A percentile compares a stretch with the other conserved stretches of the same genome.
These are phyloP conservation scores for Watsonalla binaria DNA, from an alignment of 2,888 invertebrate species.

Conservation along the genomic window DNA sequence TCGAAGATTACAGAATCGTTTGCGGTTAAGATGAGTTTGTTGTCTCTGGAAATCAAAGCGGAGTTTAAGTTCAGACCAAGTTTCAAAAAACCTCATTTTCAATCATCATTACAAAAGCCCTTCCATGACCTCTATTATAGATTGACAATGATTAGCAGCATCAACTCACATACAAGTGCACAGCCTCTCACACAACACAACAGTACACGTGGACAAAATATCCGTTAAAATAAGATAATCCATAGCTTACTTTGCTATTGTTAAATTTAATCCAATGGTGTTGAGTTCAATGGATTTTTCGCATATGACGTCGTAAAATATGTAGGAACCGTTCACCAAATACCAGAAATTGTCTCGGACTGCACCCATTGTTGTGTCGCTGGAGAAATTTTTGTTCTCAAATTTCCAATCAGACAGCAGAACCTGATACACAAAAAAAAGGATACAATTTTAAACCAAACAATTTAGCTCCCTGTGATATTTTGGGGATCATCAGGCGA, in stretches of 20 bases:
- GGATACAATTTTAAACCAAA: not conserved
- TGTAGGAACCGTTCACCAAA: slow-evolving; percentile 48
- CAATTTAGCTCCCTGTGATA: no score
- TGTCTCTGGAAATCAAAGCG: slow-evolving; percentile 38
- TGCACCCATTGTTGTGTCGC: slow-evolving; percentile 39
- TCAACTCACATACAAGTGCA: no score
- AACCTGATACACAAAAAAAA: slow-evolving; percentile 34
- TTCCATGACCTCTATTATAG: no score
- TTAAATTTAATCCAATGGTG: slow-evolving; percentile 38
- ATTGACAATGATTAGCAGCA: no score
- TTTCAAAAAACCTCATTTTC: no score
- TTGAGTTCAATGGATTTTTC: slow-evolving; percentile 47
- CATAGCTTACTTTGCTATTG: slow-evolving; percentile 40
- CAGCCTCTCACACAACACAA: no score
- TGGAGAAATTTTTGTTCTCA: slow-evolving; percentile 14
- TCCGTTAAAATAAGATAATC: no score
- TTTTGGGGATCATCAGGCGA: no score
- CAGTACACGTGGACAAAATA: no score
- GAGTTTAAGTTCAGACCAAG: not conserved
- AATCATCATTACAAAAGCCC: no score
- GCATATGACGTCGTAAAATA: slow-evolving; percentile 63
- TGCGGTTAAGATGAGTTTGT: slow-evolving; percentile 39
- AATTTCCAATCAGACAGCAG: slow-evolving; percentile 48
- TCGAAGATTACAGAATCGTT: slow-evolving; percentile 34
- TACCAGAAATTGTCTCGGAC: slow-evolving; percentile 48